A percentile compares a stretch with the other conserved stretches of the same genome.
phyloP scores from a whole-genome alignment of 2,888 invertebrate genomes.

The Ornithoptera priamus region DNA sequence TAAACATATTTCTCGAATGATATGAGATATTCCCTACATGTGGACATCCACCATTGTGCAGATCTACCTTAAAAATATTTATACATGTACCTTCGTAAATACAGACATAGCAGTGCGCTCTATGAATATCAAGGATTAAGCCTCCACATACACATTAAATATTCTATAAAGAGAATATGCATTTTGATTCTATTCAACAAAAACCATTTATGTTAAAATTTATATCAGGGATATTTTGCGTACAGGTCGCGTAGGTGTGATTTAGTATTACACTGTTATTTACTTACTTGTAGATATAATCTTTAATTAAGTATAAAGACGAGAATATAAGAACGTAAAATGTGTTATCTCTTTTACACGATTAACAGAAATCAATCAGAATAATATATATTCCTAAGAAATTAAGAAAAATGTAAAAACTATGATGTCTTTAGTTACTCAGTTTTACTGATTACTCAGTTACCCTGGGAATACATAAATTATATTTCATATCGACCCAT shows the following conservation, averaged over 20 bases:
- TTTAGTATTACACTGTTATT: slow-evolving; percentile 13
- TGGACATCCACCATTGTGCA: not conserved
- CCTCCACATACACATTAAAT: slow-evolving; percentile 33
- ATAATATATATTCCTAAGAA: not conserved
- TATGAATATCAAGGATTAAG: slow-evolving; percentile 34
- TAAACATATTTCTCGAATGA: too few relatives aligned
- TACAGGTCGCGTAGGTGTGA: slow-evolving; percentile 16
- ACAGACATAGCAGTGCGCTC: slow-evolving; percentile 1
- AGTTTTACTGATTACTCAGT: not conserved
- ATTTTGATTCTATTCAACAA: slow-evolving; percentile 25
- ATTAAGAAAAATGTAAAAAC: not conserved
- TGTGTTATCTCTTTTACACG: not conserved
- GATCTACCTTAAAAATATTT: not conserved
- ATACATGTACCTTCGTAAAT: not conserved
- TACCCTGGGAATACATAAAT: too few relatives aligned
- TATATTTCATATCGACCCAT: too few relatives aligned
- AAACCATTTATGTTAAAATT: slow-evolving; percentile 21
- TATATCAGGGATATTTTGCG: slow-evolving; percentile 12
- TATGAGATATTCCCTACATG: not conserved
- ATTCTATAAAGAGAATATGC: slow-evolving; percentile 32
- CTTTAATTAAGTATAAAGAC: not conserved
- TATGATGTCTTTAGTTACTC: not conserved
- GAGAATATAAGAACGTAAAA: not conserved
- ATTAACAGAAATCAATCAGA: not conserved
- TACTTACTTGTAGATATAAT: not conserved